phyloP scores from a whole-genome alignment of 2,888 invertebrate species.

The Oeneis ivallda region DNA sequence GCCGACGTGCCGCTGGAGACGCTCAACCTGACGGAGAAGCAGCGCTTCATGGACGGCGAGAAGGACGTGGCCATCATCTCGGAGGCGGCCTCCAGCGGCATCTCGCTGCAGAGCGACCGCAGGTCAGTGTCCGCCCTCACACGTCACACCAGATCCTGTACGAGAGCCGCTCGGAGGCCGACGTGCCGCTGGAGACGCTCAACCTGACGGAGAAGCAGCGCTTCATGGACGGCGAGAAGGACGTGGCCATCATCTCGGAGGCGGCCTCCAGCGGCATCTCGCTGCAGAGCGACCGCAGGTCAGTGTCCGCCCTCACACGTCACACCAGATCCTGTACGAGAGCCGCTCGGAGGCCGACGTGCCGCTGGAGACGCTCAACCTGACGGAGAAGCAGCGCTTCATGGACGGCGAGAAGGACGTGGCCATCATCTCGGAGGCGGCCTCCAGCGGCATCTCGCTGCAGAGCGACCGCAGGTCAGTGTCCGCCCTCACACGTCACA shows the following conservation, averaged over 20 bases:
- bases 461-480: conserved; percentile 92
- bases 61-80: conserved; percentile 99
- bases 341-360: conserved; percentile 97
- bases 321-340: conserved; percentile 95
- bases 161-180: conserved; percentile 96
- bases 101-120: conserved; percentile 97
- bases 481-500: no score
- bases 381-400: conserved; percentile 94
- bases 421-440: conserved; percentile 99
- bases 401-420: conserved; percentile 99
- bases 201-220: conserved; percentile 95
- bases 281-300: conserved; percentile 94
- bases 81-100: conserved; percentile 99
- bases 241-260: conserved; percentile 99
- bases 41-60: conserved; percentile 98
- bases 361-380: conserved; percentile 97
- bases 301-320: no score
- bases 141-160: conserved; percentile 94
- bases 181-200: conserved; percentile 97
- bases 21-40: conserved; percentile 95
- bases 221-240: conserved; percentile 99
- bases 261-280: conserved; percentile 99
- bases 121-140: conserved; percentile 55
- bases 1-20: conserved; percentile 98
- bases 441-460: conserved; percentile 97